Evolutionary conservation across 2,888 invertebrate species (phyloP).

Genomic region (Amphipoea oculea): DNA sequence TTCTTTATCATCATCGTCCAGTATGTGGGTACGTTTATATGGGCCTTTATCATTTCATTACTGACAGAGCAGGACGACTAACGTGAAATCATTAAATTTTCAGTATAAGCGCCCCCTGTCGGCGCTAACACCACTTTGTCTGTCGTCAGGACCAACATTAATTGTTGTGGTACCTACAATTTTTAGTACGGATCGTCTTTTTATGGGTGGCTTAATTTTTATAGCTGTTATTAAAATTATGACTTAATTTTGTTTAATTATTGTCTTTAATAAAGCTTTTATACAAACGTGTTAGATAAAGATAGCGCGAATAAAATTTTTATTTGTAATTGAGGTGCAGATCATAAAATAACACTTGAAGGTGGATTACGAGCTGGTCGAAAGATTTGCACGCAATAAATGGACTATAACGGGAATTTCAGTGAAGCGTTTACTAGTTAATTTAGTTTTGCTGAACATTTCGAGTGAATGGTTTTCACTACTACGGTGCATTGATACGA

Average conservation of each 20-base stretch:
- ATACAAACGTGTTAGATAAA: constrained; percentile 3
- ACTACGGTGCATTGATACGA: background rate
- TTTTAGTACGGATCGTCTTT: constrained; percentile 27
- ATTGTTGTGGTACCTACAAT: constrained; percentile 28
- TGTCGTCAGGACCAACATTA: constrained; percentile 41
- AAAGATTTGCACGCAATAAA: constrained; percentile 47
- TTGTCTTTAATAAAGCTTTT: background rate
- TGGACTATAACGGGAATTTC: constrained; percentile 18
- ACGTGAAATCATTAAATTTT: constrained; percentile 71
- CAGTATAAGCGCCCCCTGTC: constrained; percentile 43
- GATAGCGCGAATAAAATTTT: constrained; percentile 1
- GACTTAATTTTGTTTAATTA: constrained; percentile 11
- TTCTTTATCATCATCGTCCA: constrained; percentile 15
- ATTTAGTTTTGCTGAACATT: constrained; percentile 27
- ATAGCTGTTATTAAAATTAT: constrained; percentile 27
- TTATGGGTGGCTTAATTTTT: constrained; percentile 28
- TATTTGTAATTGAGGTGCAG: constrained; percentile 13
- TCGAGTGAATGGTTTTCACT: constrained; percentile 16
- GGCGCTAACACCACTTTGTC: constrained; percentile 44
- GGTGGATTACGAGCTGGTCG: constrained; percentile 10
- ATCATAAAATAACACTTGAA: constrained; percentile 32
- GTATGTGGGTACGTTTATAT: constrained; percentile 30
- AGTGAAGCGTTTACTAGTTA: constrained; percentile 41
- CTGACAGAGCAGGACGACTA: constrained; percentile 49
- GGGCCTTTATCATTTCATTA: constrained; percentile 38